Evolutionary conservation across 2,113 vertebrate species (phyloP).

Genomic region (Phodopus roborovskii): DNA sequence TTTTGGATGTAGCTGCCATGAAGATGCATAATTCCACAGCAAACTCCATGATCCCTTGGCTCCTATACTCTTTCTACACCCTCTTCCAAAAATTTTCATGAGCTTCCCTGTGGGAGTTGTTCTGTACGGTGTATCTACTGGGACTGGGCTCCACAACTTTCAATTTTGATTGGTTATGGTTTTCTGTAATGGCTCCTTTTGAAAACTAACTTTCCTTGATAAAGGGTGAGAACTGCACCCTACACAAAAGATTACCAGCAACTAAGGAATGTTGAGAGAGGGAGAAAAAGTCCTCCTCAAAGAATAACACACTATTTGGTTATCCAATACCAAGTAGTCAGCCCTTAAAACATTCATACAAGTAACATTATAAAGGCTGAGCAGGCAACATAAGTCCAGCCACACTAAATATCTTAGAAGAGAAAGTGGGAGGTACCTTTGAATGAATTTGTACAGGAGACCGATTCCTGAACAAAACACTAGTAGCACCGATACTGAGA

Average conservation of each 20-base stretch:
- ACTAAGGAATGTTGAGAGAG: neutral
- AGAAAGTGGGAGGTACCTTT: no score
- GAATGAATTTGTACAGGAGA: no score
- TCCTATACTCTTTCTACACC: neutral
- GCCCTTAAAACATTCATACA: neutral
- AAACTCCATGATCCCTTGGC: neutral
- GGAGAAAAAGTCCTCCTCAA: neutral
- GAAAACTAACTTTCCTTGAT: neutral
- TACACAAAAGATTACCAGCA: neutral
- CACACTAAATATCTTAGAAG: no score
- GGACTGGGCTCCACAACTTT: neutral
- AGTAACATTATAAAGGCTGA: neutral
- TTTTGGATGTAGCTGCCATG: neutral
- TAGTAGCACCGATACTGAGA: no score
- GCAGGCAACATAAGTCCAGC: no score
- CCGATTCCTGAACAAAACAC: no score
- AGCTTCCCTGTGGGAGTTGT: neutral
- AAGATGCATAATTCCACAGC: neutral
- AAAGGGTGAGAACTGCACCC: neutral
- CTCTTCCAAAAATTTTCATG: neutral
- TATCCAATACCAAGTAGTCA: neutral
- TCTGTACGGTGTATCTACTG: neutral
- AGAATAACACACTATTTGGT: neutral
- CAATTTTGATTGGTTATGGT: neutral
- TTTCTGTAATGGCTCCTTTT: neutral